Percentiles rank a stretch among this genome's conserved stretches.
These are phyloP conservation scores for Furcifer pardalis DNA, from an alignment of 2,797 vertebrate genomes.

Conservation along the genomic window DNA sequence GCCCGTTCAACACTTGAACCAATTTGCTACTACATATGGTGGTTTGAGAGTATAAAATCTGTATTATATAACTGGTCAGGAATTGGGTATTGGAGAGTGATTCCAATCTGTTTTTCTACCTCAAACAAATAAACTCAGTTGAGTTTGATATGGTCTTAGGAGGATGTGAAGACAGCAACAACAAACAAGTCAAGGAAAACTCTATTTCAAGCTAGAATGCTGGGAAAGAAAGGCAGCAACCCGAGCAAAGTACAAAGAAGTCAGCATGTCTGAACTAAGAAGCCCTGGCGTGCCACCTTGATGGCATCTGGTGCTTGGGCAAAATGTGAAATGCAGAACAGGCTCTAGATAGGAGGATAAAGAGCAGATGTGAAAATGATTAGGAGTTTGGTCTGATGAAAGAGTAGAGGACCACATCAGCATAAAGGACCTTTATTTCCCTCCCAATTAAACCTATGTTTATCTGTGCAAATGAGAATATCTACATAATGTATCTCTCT, in stretches of 20 bases:
- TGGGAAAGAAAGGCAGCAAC: constrained; percentile 50
- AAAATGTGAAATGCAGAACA: constrained; percentile 39
- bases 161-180: constrained; percentile 42
- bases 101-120: constrained; percentile 37
- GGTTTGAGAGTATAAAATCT: constrained; percentile 58
- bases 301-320: constrained; percentile 66
- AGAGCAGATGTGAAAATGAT: not conserved
- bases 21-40: constrained; percentile 48
- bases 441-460: constrained; percentile 1
- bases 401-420: constrained; percentile 1
- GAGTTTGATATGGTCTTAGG: not conserved
- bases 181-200: constrained; percentile 63
- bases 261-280: constrained; percentile 15
- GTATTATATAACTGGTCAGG: constrained; percentile 57
- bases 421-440: constrained; percentile 23
- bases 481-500: constrained; percentile 18
- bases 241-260: constrained; percentile 34
- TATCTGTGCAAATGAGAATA: constrained; percentile 9
- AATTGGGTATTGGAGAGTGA: constrained; percentile 49
- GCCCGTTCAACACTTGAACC: not conserved
- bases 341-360: constrained; percentile 2
- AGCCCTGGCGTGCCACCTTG: constrained; percentile 31
- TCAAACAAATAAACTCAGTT: constrained; percentile 61
- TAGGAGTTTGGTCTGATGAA: constrained; percentile 22
- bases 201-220: constrained; percentile 48